Evolutionary conservation across 1,140 invertebrate genomes (phyloP), one percentile per base, ranked within the genome.

Genomic region (Spodoptera litura): DNA sequence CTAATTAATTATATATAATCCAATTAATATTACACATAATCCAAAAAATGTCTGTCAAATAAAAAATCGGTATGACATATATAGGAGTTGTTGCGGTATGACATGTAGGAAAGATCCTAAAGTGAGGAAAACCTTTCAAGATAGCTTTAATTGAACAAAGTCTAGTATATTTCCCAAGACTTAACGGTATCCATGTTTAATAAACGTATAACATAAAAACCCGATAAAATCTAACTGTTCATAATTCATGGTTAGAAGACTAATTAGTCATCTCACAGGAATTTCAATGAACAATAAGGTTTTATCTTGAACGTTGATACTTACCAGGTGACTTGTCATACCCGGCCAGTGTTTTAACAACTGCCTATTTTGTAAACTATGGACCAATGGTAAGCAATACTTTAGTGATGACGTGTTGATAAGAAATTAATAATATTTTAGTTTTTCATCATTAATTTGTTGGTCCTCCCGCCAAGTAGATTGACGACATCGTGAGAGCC

Each of bases 251-350:
- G n/a, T 15, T 73, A 59, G 52, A 73, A 31, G 20, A 35, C 27
- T 71, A 56, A 73, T 73, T 73, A 73, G 9, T 73, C 71, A 73
- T 59, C 55, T 73, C 15, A 25, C 56, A 73, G 38, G 55, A 59
- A 73, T 73, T 73, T 73, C 35, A 51, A 61, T 25, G 71, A 59
- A 73, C 71, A 73, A 73, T 73, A 61, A 73, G 71, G 38, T 73
- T 58, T 73, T 73, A 73, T 73, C 53, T 73, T 5, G 56, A 49
- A 59, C 71, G 25, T 25, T 59, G 38, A 61, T 66, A 66, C 38
- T 51, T 66, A 66, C 38, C 25, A 49, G 62, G 5, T 64, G 55
- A 56, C 35, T 3, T 49, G 13, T 9, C 5, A 44, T 20, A 12
- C 61, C 12, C 10, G 20, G 62, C 20, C 38, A 38, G 11, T 12